Evolutionary conservation across 2,797 vertebrate genomes (phyloP).

Genomic region (Periparus ater): DNA sequence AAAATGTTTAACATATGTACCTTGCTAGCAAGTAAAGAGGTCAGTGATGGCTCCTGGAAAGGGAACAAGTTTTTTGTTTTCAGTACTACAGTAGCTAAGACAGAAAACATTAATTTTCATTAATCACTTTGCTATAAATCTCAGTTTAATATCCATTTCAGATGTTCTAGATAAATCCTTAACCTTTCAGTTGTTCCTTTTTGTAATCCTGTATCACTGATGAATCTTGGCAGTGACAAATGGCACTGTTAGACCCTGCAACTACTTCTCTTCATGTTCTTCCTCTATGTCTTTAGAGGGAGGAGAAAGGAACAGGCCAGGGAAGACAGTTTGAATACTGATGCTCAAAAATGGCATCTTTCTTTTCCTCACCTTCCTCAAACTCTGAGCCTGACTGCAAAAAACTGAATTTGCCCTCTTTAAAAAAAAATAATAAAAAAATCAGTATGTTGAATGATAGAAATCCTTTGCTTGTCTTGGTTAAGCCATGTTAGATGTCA

Average conservation of each 20-base stretch:
- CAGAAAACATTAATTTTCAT: constrained; percentile 33
- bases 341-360: neutral
- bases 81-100: neutral
- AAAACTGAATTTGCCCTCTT: neutral
- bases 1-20: neutral
- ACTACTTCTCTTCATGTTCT: neutral
- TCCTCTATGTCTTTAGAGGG: neutral
- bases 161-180: constrained; percentile 58
- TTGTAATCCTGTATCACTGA: constrained; percentile 25
- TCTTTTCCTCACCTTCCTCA: neutral
- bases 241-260: neutral
- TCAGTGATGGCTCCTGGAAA: neutral
- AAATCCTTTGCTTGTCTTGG: neutral
- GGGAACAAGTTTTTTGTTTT: neutral
- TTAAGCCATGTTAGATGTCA: neutral
- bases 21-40: neutral
- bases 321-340: neutral
- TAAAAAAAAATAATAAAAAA: no score
- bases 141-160: constrained; percentile 41
- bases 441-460: neutral
- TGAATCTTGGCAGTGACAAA: constrained; percentile 59
- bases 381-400: neutral
- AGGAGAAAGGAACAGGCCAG: neutral
- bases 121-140: constrained; percentile 37
- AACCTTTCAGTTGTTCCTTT: constrained; percentile 46